Conservation (phyloP, 1,140 invertebrate genomes). For the Zaprionus kolodkinae region DNA sequence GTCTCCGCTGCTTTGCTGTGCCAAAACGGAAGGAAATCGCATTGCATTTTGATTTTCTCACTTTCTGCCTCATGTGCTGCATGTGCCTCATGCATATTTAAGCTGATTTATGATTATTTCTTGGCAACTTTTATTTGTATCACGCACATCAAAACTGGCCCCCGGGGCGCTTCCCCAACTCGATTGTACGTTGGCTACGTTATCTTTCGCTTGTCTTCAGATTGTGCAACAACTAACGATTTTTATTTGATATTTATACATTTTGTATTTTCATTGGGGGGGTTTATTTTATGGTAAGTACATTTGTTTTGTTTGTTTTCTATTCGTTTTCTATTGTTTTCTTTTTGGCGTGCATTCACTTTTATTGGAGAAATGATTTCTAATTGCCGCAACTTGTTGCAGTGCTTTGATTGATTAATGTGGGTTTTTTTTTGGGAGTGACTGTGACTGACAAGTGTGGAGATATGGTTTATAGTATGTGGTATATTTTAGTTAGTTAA, state of each 20-base stretch:
- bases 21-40: constrained; percentile 74
- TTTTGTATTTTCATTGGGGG: constrained; percentile 31
- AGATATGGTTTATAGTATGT: neutral
- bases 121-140: constrained; percentile 64
- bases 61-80: constrained; percentile 31
- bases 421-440: neutral
- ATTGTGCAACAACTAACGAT: constrained; percentile 54
- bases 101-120: constrained; percentile 78
- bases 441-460: neutral
- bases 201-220: constrained; percentile 24
- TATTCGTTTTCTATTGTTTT: constrained; percentile 3
- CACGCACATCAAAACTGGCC: constrained; percentile 53
- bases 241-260: constrained; percentile 47
- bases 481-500: neutral
- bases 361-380: constrained; percentile 29
- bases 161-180: constrained; percentile 1
- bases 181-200: neutral
- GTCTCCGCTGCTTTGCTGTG: constrained; percentile 12
- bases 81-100: constrained; percentile 72
- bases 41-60: constrained; percentile 64
- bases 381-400: constrained; percentile 7
- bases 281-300: constrained; percentile 17
- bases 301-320: constrained; percentile 31
- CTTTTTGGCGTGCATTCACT: constrained; percentile 20
- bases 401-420: neutral